A percentile compares a stretch with the other conserved stretches of the same genome.
Evolutionary conservation across 2,888 invertebrate species (phyloP).

Genomic region (Drosophila buzzatii): DNA sequence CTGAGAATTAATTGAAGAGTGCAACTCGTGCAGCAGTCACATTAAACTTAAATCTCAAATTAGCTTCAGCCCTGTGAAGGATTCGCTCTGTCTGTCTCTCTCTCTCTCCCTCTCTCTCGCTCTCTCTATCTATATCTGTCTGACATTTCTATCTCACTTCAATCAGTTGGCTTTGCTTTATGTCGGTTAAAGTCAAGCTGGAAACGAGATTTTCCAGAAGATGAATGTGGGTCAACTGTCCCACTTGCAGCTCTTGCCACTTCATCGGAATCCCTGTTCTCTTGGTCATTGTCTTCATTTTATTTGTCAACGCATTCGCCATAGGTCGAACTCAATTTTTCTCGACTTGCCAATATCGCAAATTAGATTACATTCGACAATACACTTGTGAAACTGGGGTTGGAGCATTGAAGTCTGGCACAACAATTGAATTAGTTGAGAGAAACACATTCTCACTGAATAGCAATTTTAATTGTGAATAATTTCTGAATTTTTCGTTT

Average conservation of each 20-base stretch:
- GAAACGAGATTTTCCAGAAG: constrained; percentile 13
- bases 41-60: constrained; percentile 54
- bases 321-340: constrained; percentile 31
- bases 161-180: constrained; percentile 14
- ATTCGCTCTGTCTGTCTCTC: background rate
- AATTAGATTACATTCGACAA: constrained; percentile 58
- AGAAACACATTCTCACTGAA: background rate
- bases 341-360: constrained; percentile 53
- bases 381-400: too few species aligned
- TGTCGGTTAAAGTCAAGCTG: constrained; percentile 1
- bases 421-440: background rate
- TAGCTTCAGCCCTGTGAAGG: constrained; percentile 10
- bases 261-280: constrained; percentile 24
- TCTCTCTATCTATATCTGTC: too few species aligned
- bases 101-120: background rate
- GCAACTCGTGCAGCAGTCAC: constrained; percentile 30
- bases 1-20: constrained; percentile 15
- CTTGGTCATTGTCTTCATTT: constrained; percentile 18
- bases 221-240: constrained; percentile 22
- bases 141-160: background rate
- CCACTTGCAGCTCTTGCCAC: constrained; percentile 5
- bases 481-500: too few species aligned
- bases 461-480: too few species aligned
- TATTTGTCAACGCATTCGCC: constrained; percentile 23
- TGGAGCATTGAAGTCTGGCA: background rate